phyloP scores from a whole-genome alignment of 2,888 invertebrate genomes.

The Hirtodrosophila alboralis region DNA sequence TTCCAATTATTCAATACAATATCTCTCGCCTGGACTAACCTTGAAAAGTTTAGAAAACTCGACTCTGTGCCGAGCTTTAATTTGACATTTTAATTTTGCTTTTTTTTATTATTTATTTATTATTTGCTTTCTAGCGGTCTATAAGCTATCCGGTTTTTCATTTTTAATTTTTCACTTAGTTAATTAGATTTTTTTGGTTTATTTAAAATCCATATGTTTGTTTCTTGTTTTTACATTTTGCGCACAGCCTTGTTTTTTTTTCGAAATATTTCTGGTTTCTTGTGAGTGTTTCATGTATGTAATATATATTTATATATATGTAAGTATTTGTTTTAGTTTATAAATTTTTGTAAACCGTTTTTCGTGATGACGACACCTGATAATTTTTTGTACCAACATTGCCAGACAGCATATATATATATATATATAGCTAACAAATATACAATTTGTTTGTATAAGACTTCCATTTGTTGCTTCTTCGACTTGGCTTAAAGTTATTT shows the following conservation, averaged over 20 bases:
- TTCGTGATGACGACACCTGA: constrained; percentile 62
- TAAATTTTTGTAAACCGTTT: constrained; percentile 45
- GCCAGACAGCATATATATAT: constrained; percentile 17
- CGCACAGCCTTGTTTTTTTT: constrained; percentile 68
- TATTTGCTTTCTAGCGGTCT: constrained; percentile 3
- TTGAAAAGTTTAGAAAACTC: constrained; percentile 19
- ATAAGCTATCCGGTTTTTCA: constrained; percentile 4
- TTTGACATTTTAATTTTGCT: background rate
- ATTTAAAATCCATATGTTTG: constrained; percentile 23
- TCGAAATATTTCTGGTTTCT: constrained; percentile 48
- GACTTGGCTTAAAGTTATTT: constrained; percentile 6
- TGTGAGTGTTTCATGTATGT: constrained; percentile 26
- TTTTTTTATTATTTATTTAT: constrained; percentile 1
- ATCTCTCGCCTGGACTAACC: background rate
- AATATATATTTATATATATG: constrained; percentile 13
- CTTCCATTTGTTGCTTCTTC: too few relatives aligned
- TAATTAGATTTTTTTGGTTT: constrained; percentile 20
- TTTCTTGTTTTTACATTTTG: constrained; percentile 49
- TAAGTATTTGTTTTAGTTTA: constrained; percentile 25
- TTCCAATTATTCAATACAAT: background rate
- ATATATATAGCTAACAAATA: constrained; percentile 18
- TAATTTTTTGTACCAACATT: constrained; percentile 73
- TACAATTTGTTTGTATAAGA: constrained; percentile 6
- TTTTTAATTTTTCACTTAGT: constrained; percentile 15
- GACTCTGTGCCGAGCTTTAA: constrained; percentile 6